Conservation (phyloP, 2,797 vertebrate genomes). For the Microchirus variegatus region DNA sequence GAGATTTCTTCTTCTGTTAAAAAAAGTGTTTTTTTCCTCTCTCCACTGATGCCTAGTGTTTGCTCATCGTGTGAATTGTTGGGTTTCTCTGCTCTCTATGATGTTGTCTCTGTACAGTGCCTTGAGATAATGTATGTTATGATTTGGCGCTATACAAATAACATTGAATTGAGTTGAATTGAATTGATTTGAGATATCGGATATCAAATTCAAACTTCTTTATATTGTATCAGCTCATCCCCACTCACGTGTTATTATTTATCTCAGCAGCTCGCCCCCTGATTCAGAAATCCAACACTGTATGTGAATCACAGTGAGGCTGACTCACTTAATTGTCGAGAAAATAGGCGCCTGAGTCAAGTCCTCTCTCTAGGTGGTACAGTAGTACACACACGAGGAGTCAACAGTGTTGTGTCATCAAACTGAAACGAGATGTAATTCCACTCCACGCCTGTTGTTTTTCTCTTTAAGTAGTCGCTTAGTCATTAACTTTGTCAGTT, state of each 20-base stretch:
- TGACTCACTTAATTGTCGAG: slow-evolving; percentile 31
- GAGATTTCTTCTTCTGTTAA: too few relatives aligned
- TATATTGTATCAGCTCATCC: too few relatives aligned
- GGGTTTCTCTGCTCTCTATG: too few relatives aligned
- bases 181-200: too few relatives aligned
- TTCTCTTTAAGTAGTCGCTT: slow-evolving; percentile 30
- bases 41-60: too few relatives aligned
- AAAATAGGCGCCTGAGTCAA: slow-evolving; percentile 30
- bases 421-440: slow-evolving; percentile 44
- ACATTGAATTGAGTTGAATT: too few relatives aligned
- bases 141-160: too few relatives aligned
- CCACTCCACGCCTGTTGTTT: slow-evolving; percentile 17
- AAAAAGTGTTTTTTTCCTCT: too few relatives aligned
- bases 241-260: background rate
- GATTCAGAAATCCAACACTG: slow-evolving; percentile 22
- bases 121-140: too few relatives aligned
- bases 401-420: slow-evolving; percentile 36
- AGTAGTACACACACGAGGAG: slow-evolving; percentile 11
- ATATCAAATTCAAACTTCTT: background rate
- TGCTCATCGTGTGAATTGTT: too few relatives aligned
- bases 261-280: slow-evolving; percentile 1
- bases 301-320: slow-evolving; percentile 23
- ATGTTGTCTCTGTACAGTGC: too few relatives aligned
- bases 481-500: slow-evolving; percentile 15
- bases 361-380: too few relatives aligned